Conservation (phyloP, 2,888 invertebrate genomes). For the Drosophila histrio region DNA sequence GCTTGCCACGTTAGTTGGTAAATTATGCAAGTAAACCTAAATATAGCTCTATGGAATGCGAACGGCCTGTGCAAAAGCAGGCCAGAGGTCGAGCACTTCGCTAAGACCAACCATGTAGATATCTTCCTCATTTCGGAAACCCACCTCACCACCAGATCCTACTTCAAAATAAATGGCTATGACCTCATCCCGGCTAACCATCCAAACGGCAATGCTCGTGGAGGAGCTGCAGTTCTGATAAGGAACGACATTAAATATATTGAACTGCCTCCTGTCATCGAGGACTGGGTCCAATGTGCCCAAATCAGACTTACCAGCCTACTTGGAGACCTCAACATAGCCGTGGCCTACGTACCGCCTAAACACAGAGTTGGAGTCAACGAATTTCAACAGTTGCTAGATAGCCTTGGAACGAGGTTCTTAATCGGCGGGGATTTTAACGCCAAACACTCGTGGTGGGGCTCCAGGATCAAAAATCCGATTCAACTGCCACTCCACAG, state of each 20-base stretch:
- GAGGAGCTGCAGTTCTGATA: not conserved
- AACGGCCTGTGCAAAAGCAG: constrained; percentile 13
- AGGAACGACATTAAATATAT: not conserved
- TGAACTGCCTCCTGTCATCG: not conserved
- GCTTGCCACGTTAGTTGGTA: not conserved
- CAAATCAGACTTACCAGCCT: not conserved
- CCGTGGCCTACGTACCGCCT: not conserved
- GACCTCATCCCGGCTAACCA: not conserved
- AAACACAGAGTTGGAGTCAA: not conserved
- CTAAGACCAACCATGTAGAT: not conserved
- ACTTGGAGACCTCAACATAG: not conserved
- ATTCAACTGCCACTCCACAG: not conserved
- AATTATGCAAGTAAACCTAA: not conserved
- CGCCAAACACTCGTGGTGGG: constrained; percentile 4
- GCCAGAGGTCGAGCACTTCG: constrained; percentile 3
- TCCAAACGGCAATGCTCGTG: not conserved
- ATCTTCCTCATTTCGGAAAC: not conserved
- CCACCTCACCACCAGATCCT: constrained; percentile 10
- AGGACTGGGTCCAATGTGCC: constrained; percentile 1
- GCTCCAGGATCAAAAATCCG: not conserved
- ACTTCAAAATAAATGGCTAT: constrained; percentile 1
- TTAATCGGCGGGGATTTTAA: not conserved
- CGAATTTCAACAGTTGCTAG: not conserved
- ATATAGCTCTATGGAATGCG: not conserved
- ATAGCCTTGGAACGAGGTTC: not conserved